phyloP scores from a whole-genome alignment of 2,888 invertebrate species.

The Dilophus febrilis region DNA sequence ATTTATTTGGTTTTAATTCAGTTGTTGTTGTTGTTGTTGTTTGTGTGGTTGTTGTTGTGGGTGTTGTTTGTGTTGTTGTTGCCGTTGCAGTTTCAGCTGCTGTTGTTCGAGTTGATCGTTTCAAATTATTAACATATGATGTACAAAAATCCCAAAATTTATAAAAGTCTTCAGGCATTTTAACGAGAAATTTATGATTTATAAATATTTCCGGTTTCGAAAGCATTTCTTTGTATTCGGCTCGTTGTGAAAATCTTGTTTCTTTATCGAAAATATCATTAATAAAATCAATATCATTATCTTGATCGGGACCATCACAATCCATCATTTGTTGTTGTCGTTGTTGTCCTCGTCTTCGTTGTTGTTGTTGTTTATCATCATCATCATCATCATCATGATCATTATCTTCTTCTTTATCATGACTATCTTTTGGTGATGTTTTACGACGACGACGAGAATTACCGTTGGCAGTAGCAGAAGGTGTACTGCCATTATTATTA shows the following conservation, averaged over 20 bases:
- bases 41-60: too few relatives aligned
- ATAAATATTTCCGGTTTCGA: conserved; percentile 38
- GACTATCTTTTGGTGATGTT: background rate
- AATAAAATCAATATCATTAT: conserved; percentile 15
- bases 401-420: background rate
- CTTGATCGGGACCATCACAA: conserved; percentile 7
- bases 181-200: conserved; percentile 56
- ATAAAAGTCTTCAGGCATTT: conserved; percentile 85
- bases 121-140: conserved; percentile 30
- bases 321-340: background rate
- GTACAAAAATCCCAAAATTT: conserved; percentile 64
- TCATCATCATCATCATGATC: background rate
- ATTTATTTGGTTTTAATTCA: too few relatives aligned
- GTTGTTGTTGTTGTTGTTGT: too few relatives aligned
- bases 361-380: background rate
- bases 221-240: conserved; percentile 30
- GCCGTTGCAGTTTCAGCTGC: too few relatives aligned
- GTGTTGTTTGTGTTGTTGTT: too few relatives aligned
- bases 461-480: background rate
- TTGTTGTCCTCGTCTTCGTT: background rate
- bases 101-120: too few relatives aligned
- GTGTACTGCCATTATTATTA: background rate
- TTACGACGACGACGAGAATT: background rate
- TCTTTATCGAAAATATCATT: conserved; percentile 20
- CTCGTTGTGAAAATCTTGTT: conserved; percentile 21